Conservation (phyloP, 2,113 vertebrate genomes). For the Donacobius atricapilla region DNA sequence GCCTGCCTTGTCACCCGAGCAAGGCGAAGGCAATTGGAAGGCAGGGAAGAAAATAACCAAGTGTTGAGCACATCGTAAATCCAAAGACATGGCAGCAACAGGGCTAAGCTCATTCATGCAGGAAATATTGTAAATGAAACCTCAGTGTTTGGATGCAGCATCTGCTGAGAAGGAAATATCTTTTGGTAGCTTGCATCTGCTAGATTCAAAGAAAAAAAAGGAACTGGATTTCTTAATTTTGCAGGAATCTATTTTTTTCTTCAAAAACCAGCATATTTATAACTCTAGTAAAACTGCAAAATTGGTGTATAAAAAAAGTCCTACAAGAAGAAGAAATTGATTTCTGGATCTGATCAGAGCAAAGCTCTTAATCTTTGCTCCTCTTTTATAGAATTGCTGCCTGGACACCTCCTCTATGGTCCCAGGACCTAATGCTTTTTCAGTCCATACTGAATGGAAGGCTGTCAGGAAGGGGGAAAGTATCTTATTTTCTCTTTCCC, state of each 20-base stretch:
- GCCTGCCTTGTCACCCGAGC: neutral
- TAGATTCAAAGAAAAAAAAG: neutral
- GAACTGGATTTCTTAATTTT: conserved; percentile 14
- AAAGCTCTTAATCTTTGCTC: conserved; percentile 33
- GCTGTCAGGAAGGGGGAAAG: neutral
- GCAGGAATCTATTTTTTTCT: neutral
- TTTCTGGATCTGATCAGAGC: conserved; percentile 16
- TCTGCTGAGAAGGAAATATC: conserved; percentile 26
- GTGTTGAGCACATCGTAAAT: conserved; percentile 31
- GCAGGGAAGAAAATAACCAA: conserved; percentile 30
- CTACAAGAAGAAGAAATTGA: neutral
- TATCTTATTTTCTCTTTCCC: neutral
- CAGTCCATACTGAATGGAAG: neutral
- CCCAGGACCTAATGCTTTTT: neutral
- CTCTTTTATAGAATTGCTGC: neutral
- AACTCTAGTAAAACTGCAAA: neutral
- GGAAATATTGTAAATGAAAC: conserved; percentile 33
- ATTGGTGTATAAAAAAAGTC: neutral
- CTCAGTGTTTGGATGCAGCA: neutral
- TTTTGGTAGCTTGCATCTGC: conserved; percentile 6
- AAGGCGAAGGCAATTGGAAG: neutral
- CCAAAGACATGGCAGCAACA: neutral
- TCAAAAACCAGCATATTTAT: neutral
- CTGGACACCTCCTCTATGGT: neutral
- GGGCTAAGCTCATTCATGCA: neutral